phyloP scores from a whole-genome alignment of 2,797 vertebrate species.

The Oreochromis mossambicus region DNA sequence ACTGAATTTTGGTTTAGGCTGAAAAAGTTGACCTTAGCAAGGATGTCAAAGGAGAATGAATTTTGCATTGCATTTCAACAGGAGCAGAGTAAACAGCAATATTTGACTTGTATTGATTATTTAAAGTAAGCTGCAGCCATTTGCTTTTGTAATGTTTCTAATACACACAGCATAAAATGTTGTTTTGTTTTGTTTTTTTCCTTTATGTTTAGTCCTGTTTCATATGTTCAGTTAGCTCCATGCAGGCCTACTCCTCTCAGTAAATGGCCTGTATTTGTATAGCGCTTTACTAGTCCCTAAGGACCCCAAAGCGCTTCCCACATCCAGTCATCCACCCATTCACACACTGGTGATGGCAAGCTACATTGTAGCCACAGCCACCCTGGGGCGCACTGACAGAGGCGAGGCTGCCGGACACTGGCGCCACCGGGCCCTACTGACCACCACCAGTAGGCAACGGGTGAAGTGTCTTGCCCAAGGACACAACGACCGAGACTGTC shows the following conservation, averaged over 20 bases:
- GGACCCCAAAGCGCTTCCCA: too few species aligned
- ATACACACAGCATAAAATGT: not conserved
- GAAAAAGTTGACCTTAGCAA: constrained; percentile 17
- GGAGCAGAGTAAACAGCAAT: not conserved
- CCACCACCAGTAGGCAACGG: too few species aligned
- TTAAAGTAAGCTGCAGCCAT: not conserved
- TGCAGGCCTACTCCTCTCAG: not conserved
- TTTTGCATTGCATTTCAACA: not conserved
- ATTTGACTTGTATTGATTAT: not conserved
- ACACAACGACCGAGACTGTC: too few species aligned
- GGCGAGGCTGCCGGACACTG: too few species aligned
- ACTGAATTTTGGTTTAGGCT: constrained; percentile 2
- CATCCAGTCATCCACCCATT: too few species aligned
- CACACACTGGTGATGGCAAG: too few species aligned
- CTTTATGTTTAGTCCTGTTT: not conserved
- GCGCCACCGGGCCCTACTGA: too few species aligned
- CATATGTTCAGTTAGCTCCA: not conserved
- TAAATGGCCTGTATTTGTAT: too few species aligned
- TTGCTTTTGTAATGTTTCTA: not conserved
- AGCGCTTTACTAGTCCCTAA: too few species aligned
- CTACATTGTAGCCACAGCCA: too few species aligned
- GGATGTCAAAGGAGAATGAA: constrained; percentile 1
- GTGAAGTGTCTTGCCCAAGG: too few species aligned
- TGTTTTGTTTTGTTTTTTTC: accelerated
- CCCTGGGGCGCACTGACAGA: too few species aligned